These are phyloP conservation scores for Allolobophora icterica DNA, from an alignment of 2,888 invertebrate genomes.

Conservation along the genomic window DNA sequence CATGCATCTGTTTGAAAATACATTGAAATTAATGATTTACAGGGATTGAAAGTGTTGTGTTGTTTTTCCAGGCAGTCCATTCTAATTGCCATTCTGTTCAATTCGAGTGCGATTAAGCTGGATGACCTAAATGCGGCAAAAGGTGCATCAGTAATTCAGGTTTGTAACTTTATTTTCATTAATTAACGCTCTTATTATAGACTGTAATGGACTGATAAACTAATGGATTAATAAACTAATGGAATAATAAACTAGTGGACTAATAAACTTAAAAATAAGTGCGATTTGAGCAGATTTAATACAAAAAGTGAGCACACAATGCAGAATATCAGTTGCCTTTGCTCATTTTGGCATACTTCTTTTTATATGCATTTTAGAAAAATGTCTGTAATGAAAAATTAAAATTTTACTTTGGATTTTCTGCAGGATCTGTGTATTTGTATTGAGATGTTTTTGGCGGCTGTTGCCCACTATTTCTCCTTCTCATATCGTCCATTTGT, in stretches of 20 bases:
- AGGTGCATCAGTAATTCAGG: conserved; percentile 1
- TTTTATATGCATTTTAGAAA: too few relatives aligned
- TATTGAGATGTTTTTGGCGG: conserved; percentile 96
- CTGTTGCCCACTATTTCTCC: conserved; percentile 91
- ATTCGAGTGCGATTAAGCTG: background rate
- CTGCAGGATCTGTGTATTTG: conserved; percentile 90
- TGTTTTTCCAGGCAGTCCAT: conserved; percentile 19
- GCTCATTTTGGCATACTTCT: too few relatives aligned
- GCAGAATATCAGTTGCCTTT: too few relatives aligned
- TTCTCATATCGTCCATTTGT: conserved; percentile 91
- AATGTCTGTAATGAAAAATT: too few relatives aligned
- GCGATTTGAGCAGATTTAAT: background rate
- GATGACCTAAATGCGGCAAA: background rate
- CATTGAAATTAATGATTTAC: background rate
- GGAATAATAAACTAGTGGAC: too few relatives aligned
- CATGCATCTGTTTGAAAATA: background rate
- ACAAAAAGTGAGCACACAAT: background rate
- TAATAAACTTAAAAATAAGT: background rate
- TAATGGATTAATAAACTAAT: too few relatives aligned
- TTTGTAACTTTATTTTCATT: conserved; percentile 39
- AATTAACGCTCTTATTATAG: background rate
- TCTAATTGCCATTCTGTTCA: conserved; percentile 5
- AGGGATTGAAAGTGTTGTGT: background rate
- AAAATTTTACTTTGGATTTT: background rate
- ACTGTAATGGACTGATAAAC: background rate